Percentiles rank a stretch among this genome's conserved stretches.
These are phyloP conservation scores for Enteromius paludinosus DNA, from an alignment of 2,797 vertebrate species.

Conservation along the genomic window DNA sequence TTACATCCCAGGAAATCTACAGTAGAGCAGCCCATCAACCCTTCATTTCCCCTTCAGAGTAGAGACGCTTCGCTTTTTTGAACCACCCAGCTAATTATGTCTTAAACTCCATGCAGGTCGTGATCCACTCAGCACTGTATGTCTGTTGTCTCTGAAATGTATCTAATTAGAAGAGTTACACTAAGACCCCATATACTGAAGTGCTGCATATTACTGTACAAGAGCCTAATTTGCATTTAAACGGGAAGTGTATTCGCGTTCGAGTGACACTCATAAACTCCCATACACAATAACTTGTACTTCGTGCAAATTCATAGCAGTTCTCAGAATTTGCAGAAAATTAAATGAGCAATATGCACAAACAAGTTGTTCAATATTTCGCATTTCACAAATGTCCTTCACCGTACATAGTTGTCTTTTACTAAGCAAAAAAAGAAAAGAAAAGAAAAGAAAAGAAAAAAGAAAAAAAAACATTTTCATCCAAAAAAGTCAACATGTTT, in stretches of 20 bases:
- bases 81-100: neutral
- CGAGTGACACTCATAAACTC: neutral
- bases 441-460: too few relatives aligned
- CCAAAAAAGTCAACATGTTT: neutral
- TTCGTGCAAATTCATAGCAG: neutral
- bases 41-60: neutral
- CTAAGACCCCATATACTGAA: neutral
- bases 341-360: neutral
- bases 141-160: neutral
- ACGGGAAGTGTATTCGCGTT: neutral
- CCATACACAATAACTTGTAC: neutral
- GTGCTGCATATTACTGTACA: constrained; percentile 3
- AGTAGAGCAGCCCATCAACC: neutral
- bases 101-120: neutral
- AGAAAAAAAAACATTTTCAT: too few relatives aligned
- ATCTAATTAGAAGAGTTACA: constrained; percentile 5
- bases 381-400: neutral
- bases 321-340: neutral
- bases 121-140: neutral
- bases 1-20: neutral
- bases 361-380: neutral
- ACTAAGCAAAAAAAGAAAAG: too few relatives aligned
- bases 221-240: constrained; percentile 9
- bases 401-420: neutral
- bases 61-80: neutral